Conservation (phyloP, 2,797 vertebrate species). For the Ctenopoma kingsleyae region DNA sequence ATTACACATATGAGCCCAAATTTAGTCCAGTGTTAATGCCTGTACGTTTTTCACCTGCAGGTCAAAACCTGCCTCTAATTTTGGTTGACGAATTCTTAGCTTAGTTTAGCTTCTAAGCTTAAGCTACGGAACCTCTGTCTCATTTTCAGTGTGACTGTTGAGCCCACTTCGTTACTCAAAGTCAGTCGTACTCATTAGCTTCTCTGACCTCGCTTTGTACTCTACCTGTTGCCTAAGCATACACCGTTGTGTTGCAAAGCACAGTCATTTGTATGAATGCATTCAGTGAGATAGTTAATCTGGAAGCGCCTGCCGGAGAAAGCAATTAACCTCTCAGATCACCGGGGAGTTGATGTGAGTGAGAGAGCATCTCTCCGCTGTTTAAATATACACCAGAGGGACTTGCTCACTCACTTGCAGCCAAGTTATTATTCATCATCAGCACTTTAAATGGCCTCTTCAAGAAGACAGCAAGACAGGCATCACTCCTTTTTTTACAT, state of each 20-base stretch:
- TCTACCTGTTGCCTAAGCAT: slow-evolving; percentile 26
- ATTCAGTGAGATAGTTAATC: slow-evolving; percentile 73
- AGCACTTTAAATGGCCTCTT: slow-evolving; percentile 61
- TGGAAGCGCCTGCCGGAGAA: slow-evolving; percentile 70
- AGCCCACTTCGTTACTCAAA: slow-evolving; percentile 37
- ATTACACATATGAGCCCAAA: neutral
- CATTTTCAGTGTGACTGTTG: neutral
- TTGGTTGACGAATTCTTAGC: neutral
- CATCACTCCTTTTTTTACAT: slow-evolving; percentile 39
- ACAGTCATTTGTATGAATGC: slow-evolving; percentile 75
- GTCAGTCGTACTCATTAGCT: slow-evolving; percentile 51
- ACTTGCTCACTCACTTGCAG: slow-evolving; percentile 45
- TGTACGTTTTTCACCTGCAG: neutral
- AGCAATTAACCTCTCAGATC: slow-evolving; percentile 76
- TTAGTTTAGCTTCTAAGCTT: too few relatives aligned
- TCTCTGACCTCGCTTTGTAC: slow-evolving; percentile 33
- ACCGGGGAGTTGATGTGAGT: slow-evolving; percentile 66
- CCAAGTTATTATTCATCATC: slow-evolving; percentile 67
- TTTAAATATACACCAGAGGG: slow-evolving; percentile 74
- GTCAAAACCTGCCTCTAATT: neutral
- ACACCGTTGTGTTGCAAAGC: slow-evolving; percentile 33
- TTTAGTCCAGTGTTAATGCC: neutral
- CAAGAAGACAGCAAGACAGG: slow-evolving; percentile 58
- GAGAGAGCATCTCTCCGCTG: slow-evolving; percentile 54
- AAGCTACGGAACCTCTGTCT: slow-evolving; percentile 2